Base-by-base conservation (phyloP, 2,797 vertebrate species). In the Australoheros facetus region DNA sequence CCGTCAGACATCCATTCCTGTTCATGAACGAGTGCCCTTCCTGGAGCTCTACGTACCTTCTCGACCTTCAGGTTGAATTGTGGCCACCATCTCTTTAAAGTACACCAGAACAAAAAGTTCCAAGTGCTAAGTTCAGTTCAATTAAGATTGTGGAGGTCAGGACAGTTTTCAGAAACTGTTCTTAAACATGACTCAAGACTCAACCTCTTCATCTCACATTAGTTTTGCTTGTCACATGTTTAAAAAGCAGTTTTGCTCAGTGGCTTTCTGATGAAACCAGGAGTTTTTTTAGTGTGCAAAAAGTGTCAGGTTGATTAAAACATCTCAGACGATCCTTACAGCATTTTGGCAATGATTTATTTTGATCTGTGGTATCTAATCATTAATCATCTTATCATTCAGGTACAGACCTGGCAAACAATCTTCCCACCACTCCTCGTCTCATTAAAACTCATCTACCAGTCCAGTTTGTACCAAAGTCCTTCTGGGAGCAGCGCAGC, bases 401-500 rank as follows among this genome's bases (percentile, higher is more conserved):
- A 96, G 95, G 95, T 28, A 89, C 58, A 39, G 90, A 93, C 2
- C 1, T 87, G 70, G 91, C 78, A 42, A 91, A 95, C 48, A 54
- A 87, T 0, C 88, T 95, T n/a, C 30, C 85, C 14, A 93, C 94
- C 7, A 89, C 83, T 64, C 95, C 94, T 73, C 92, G 95, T 51
- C 89, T 96, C 55, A 95, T 95, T 56, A 95, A 95, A 87, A 94
- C 93, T 58, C 95, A 96, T 80, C 90, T 95, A 2, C 94, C 95
- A 3, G 83, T 94, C 64, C 94, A 95, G 88, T 77, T 96, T 37
- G 30, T 95, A 8, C 95, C 94, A 17, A 93, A 92, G 56, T 94
- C 93, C 4, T 95, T 96, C 86, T 95, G 91, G 94, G 94, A 95
- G 77, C 87, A 95, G 56, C 90, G 90, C 77, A 74, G 93, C 87